A percentile compares a stretch with the other conserved stretches of the same genome.
Conservation (phyloP, 2,113 vertebrate genomes). For the Cochlearius cochlearius region DNA sequence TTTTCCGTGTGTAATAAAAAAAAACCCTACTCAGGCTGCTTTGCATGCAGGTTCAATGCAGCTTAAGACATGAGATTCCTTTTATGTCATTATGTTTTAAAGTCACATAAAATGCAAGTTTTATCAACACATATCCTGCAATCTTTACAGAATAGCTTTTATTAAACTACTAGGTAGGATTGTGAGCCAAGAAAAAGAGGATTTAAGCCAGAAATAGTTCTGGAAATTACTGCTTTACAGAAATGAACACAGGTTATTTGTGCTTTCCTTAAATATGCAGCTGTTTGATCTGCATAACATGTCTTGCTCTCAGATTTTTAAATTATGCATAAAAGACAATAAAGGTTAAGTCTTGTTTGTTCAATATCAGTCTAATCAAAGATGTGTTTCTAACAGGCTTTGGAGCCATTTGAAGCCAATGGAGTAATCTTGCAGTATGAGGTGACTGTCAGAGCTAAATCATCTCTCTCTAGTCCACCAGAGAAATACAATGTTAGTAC, state of each 20-base stretch:
- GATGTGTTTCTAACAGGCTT: conserved; percentile 56
- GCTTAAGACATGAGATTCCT: background rate
- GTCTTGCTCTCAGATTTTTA: background rate
- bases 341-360: background rate
- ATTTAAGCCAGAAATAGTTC: background rate
- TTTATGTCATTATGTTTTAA: background rate
- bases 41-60: background rate
- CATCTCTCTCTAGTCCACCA: background rate
- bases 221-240: background rate
- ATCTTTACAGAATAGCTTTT: background rate
- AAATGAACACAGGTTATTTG: background rate
- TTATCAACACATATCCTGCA: background rate
- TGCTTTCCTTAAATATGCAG: background rate
- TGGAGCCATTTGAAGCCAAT: conserved; percentile 73
- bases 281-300: background rate
- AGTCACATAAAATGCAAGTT: background rate
- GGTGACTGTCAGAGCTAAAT: conserved; percentile 64
- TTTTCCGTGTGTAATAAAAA: background rate
- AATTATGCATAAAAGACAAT: background rate
- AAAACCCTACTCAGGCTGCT: background rate
- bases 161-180: background rate
- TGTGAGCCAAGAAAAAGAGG: background rate
- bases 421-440: conserved; percentile 82
- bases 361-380: background rate
- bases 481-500: conserved; percentile 24